phyloP scores from a whole-genome alignment of 23 tunicate species.

The Halocynthia aurantium region DNA sequence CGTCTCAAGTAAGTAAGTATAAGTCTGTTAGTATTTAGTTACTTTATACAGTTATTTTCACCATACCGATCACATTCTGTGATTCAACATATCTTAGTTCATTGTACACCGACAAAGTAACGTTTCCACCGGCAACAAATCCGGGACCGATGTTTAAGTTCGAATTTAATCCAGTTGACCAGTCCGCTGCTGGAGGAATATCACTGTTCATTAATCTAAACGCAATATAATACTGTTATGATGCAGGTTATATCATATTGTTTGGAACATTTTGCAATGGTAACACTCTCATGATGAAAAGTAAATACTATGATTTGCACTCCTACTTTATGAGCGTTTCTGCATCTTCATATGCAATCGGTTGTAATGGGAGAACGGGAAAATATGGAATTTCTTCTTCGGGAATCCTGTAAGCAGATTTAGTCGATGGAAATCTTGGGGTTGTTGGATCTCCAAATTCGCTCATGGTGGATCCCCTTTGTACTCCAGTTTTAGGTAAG shows the following conservation, averaged over 20 bases:
- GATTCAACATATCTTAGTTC: constrained; percentile 5
- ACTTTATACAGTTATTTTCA: no score
- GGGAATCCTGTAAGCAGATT: constrained; percentile 47
- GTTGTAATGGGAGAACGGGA: constrained; percentile 60
- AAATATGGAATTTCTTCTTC: constrained; percentile 41
- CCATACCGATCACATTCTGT: constrained; percentile 54
- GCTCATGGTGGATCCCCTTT: constrained; percentile 55
- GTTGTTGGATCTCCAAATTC: constrained; percentile 61
- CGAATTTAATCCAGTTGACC: constrained; percentile 35
- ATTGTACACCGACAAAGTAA: constrained; percentile 35
- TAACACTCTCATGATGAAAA: background rate
- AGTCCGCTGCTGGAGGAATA: constrained; percentile 6
- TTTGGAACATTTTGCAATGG: no score
- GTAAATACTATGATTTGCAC: background rate
- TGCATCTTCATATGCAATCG: constrained; percentile 69
- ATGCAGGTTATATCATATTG: background rate
- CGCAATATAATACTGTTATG: background rate
- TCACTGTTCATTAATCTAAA: constrained; percentile 22
- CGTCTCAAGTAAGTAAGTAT: no score
- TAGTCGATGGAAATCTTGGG: constrained; percentile 45
- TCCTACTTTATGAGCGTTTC: constrained; percentile 26
- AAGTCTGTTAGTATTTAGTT: no score
- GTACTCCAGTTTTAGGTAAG: constrained; percentile 59
- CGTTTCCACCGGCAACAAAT: constrained; percentile 24
- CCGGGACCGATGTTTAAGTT: constrained; percentile 40